Base-by-base conservation (phyloP, 1,140 invertebrate species). In the Limonius californicus region DNA sequence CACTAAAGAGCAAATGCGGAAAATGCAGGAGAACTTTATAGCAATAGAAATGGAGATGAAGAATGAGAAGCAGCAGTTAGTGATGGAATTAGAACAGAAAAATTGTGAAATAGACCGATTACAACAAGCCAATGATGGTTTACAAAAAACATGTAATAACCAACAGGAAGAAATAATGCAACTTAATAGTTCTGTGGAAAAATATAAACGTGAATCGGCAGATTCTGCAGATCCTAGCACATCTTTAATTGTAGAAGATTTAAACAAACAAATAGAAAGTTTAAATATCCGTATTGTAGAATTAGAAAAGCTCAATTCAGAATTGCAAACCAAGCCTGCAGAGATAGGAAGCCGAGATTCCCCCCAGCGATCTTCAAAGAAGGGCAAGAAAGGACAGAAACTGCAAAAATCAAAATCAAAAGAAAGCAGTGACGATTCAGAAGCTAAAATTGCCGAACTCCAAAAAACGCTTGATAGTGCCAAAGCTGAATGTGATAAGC, bases 11-110 rank as follows among this genome's bases (percentile, higher is more conserved):
- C 85, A 91, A 77, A 90, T 91, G 87, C 82, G 85, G 74, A 81
- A 84, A 68, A 90, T 91, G 87, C 90, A 92, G 70, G 82, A 86
- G 69, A 87, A 88, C 75, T 91, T 91, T 78, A 77, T 87, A 9
- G 77, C 80, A 2, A 80, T 87, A 72, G 90, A 92, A 78, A 77
- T 76, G 42, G 84, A 88, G 59, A 85, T 89, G 78, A 87, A 86
- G 70, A 77, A 82, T 61, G 87, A 91, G 74, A 88, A 85, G 70
- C 73, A 78, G 32, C 80, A 82, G 63, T 72, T 90, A 59, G 62
- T 79, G 32, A 71, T 74, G 43, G 78, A 84, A 68, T 70, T 86
- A 3, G 76, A 80, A 66, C 78, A 81, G 64, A 86, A 84, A 74
- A 81, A 84, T 67, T 76, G 84, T 35, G 84, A 76, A 68, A 78